phyloP scores from a whole-genome alignment of 2,888 invertebrate genomes.

The Gandaritis pyraliata region DNA sequence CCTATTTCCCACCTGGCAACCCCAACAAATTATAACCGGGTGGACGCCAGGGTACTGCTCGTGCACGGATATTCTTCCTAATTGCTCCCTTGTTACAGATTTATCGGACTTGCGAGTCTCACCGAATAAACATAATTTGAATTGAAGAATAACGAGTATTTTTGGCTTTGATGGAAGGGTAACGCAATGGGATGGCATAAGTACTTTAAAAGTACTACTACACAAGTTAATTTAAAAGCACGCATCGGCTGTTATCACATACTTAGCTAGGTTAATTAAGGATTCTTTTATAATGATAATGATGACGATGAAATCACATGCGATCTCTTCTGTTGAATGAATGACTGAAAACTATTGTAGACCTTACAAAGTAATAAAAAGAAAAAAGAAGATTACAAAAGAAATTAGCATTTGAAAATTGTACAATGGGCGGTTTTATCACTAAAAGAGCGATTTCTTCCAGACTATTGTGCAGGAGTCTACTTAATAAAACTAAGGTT shows the following conservation, averaged over 20 bases:
- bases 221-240: too few species aligned
- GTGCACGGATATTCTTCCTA: conserved; percentile 23
- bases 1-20: conserved; percentile 8
- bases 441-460: too few species aligned
- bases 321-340: neutral
- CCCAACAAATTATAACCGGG: conserved; percentile 15
- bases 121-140: conserved; percentile 25
- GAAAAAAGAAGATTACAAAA: too few species aligned
- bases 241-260: too few species aligned
- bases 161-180: neutral
- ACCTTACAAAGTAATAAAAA: too few species aligned
- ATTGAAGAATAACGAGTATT: conserved; percentile 7
- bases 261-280: too few species aligned
- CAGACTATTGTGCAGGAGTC: too few species aligned
- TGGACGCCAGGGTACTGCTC: conserved; percentile 1
- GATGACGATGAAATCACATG: neutral
- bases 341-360: too few species aligned
- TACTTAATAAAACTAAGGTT: too few species aligned
- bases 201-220: too few species aligned
- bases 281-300: neutral
- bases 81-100: conserved; percentile 29
- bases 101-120: conserved; percentile 21
- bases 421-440: too few species aligned
- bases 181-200: neutral
- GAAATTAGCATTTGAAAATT: too few species aligned